Percentiles rank a stretch among this genome's conserved stretches.
Conservation (phyloP, 2,888 invertebrate genomes). For the Lasioglossum pauxillum region DNA sequence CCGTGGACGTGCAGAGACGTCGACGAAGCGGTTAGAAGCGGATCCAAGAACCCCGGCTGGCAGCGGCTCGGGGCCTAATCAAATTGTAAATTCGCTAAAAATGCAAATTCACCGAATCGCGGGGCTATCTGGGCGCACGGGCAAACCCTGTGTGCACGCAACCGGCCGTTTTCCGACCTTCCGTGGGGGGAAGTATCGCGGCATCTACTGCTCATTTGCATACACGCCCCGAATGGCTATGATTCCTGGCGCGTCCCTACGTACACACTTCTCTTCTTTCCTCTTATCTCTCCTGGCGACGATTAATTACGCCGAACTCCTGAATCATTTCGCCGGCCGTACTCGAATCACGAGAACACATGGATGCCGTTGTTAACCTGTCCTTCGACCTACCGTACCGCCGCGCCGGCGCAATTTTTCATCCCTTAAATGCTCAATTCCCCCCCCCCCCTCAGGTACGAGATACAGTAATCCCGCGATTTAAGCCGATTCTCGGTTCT, state of each 20-base stretch:
- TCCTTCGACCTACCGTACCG: neutral
- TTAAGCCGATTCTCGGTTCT: too few species aligned
- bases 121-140: slow-evolving; percentile 65
- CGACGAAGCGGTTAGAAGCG: slow-evolving; percentile 22
- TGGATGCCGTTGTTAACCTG: slow-evolving; percentile 28
- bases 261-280: slow-evolving; percentile 24
- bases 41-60: slow-evolving; percentile 18
- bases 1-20: slow-evolving; percentile 14
- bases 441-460: too few species aligned
- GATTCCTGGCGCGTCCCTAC: slow-evolving; percentile 61
- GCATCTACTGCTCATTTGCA: slow-evolving; percentile 76
- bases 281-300: slow-evolving; percentile 53
- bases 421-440: neutral
- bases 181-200: slow-evolving; percentile 57
- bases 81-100: slow-evolving; percentile 82
- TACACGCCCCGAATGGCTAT: slow-evolving; percentile 76
- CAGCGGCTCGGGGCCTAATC: slow-evolving; percentile 75
- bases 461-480: neutral
- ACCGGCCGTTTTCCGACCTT: slow-evolving; percentile 61
- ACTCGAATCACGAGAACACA: slow-evolving; percentile 31
- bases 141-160: slow-evolving; percentile 61
- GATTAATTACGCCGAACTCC: slow-evolving; percentile 64
- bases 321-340: slow-evolving; percentile 25
- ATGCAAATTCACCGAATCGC: slow-evolving; percentile 80
- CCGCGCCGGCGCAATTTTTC: neutral